Base-by-base conservation (phyloP, 92 coral and sea anemone species). In the Epizoanthus illoricatus region DNA sequence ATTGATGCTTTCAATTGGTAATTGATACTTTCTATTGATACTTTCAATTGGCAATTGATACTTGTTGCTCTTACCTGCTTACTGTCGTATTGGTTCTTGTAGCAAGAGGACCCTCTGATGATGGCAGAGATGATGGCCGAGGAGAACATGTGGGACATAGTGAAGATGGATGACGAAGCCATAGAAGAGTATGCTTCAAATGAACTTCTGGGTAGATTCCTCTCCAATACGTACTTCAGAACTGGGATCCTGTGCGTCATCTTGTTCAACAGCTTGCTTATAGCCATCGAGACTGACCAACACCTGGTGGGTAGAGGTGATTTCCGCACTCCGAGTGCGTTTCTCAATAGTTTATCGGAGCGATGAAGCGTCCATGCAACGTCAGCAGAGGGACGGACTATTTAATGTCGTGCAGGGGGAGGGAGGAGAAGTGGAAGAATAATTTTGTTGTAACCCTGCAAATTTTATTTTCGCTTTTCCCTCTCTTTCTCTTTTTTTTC, bases 141-240 rank as follows among this genome's bases (percentile, higher is more conserved):
- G 69, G 99, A 96, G 80, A 96, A 93, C 88, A 92, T 96, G 93
- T 96, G 99, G 99, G 99, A 96, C 79, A 91, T 96, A 70, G 99
- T 96, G 83, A 95, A 93, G 63, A 85, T 93, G 91, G 99, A 96
- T 56, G 99, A 96, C 70, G 99, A 96, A 49, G 99, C 99, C 24
- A 92, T 96, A 19, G 98, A 96, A 83, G 99, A 96, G 75, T 96
- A 96, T 80, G 99, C 98, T 9, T 96, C 99, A 16, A 96, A 96
- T 85, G 99, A 96, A 76, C 92, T 96, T 47, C 93, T 93, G 69
- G 99, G 99, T n/a, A 91, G 90, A 84, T 92, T 96, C 68, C 76
- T 96, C 80, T 96, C 99, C 45, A 93, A 96, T 85, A 85, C 87
- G 6, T 88, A 93, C 73, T 96, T 96, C 78, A 89, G 99, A 70